Evolutionary conservation across 2,888 invertebrate species (phyloP).

Genomic region (Dorcus hopei): DNA sequence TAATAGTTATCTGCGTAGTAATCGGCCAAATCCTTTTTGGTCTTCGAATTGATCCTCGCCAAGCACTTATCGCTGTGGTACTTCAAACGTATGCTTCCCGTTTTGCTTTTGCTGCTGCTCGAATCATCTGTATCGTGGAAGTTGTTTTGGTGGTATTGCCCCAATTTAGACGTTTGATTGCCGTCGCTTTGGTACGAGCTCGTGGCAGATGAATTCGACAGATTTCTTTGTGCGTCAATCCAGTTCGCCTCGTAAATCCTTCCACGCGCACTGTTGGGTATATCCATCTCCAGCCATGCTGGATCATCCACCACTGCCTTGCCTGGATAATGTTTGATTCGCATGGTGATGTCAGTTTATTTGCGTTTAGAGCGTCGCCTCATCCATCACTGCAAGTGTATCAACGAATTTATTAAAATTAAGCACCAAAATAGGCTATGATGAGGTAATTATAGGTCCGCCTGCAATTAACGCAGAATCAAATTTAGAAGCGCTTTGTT

Average conservation of each 20-base stretch:
- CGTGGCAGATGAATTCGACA: conserved; percentile 50
- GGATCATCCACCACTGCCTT: conserved; percentile 68
- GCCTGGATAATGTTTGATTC: conserved; percentile 81
- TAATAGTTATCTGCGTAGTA: conserved; percentile 32
- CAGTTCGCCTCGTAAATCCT: conserved; percentile 82
- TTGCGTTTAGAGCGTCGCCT: not conserved
- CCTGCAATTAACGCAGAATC: too few relatives aligned
- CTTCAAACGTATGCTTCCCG: conserved; percentile 38
- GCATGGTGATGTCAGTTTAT: conserved; percentile 54
- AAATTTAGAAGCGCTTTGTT: too few relatives aligned
- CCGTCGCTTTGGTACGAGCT: conserved; percentile 17
- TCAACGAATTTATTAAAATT: not conserved
- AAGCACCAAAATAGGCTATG: not conserved
- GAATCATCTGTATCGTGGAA: conserved; percentile 13
- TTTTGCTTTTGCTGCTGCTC: conserved; percentile 6
- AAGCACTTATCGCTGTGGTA: conserved; percentile 47
- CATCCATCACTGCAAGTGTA: not conserved
- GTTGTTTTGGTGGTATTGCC: conserved; percentile 35
- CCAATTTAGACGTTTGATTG: conserved; percentile 19
- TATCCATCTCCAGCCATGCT: conserved; percentile 63
- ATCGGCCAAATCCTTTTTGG: conserved; percentile 29
- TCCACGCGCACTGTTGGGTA: conserved; percentile 64
- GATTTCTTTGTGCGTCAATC: conserved; percentile 66
- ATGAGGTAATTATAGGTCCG: not conserved
- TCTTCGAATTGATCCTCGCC: conserved; percentile 41